These are phyloP conservation scores for Nomada fabriciana DNA, from an alignment of 2,888 invertebrate genomes.

Conservation along the genomic window DNA sequence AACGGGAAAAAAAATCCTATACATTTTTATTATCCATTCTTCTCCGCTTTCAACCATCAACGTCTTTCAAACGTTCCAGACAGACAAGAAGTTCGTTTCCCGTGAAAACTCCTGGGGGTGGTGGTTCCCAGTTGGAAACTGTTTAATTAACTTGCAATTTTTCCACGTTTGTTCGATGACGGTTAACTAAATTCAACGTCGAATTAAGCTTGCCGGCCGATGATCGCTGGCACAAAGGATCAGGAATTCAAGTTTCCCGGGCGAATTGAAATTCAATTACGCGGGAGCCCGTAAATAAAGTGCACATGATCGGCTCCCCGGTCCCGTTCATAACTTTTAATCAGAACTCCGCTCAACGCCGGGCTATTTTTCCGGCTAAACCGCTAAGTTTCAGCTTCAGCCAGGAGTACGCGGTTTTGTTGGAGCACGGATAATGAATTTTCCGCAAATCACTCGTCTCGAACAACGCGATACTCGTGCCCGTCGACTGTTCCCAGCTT, in stretches of 20 bases:
- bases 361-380: conserved; percentile 45
- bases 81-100: background rate
- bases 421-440: conserved; percentile 48
- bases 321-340: conserved; percentile 52
- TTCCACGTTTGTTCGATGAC: conserved; percentile 21
- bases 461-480: no score
- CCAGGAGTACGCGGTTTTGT: conserved; percentile 29
- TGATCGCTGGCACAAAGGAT: conserved; percentile 41
- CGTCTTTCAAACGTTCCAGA: no score
- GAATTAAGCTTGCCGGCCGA: conserved; percentile 19
- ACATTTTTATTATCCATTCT: background rate
- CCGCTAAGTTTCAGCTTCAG: conserved; percentile 33
- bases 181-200: conserved; percentile 48
- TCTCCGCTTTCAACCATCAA: background rate
- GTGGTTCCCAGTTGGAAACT: background rate
- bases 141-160: conserved; percentile 36
- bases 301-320: conserved; percentile 32
- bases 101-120: background rate
- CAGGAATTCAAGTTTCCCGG: conserved; percentile 39
- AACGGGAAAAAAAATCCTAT: background rate
- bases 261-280: conserved; percentile 54
- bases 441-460: conserved; percentile 35
- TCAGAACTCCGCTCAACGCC: conserved; percentile 45
- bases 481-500: background rate
- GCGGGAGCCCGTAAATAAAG: conserved; percentile 47